Evolutionary conservation across 2,113 vertebrate species (phyloP), one percentile per base, ranked within the genome.

Genomic region (Pelodiscus sinensis): DNA sequence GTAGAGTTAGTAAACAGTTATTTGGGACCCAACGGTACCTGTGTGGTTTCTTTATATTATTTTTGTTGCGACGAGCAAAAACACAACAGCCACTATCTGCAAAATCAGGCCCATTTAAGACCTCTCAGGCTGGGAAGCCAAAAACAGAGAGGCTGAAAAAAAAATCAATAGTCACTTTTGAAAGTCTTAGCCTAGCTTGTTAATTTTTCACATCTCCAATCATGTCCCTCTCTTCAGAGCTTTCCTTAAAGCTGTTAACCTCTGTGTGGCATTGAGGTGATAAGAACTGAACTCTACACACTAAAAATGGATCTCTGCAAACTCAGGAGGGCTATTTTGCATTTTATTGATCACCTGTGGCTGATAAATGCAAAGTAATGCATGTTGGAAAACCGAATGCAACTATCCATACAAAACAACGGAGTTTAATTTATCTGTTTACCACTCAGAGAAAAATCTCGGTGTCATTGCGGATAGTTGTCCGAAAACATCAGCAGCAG

Each of bases 301-400:
- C 38, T 75, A 60, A 83, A 86, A 90, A 84, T 84, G 52, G 87
- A 90, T 92, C 86, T 82, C 91, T 92, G 91, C 88, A 82, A 38
- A 54, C 75, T 77, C 86, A 90, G 52, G 78, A 95, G 58, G 25
- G 73, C 52, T 68, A 71, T 81, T 91, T 92, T 81, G 80, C 15
- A 24, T 91, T 1, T 31, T 35, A 10, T 35, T 19, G 31, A 71
- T 71, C 65, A 71, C 18, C 65, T 35, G 65, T 71, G 31, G 8
- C 35, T 71, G n/a, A 9, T 19, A 71, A 71, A 71, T 71, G 18
- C 65, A 35, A 71, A 71, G n/a, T 35, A 71, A 71, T 21, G 65
- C 65, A 71, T 35, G n/a, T 35, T 21, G 9, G 65, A 71, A 71
- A 71, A 71, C n/a, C 31, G 31, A 35, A 35, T 71, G 9, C 65